A percentile compares a stretch with the other conserved stretches of the same genome.
Evolutionary conservation across 1,140 invertebrate species (phyloP).

Genomic region (Drosophila sproati): DNA sequence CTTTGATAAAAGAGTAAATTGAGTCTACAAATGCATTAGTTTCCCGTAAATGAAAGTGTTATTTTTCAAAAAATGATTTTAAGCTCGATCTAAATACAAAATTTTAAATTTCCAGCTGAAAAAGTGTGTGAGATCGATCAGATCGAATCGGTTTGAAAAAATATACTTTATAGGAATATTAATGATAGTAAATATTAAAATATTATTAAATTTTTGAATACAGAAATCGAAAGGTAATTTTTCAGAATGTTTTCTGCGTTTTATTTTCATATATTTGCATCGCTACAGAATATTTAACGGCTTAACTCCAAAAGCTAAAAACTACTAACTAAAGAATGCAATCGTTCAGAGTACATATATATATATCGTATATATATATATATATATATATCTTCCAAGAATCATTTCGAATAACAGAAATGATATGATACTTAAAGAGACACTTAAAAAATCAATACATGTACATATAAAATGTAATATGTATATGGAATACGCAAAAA

Average conservation of each 20-base stretch:
- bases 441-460: background rate
- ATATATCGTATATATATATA: background rate
- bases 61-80: no score
- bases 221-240: background rate
- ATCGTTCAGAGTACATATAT: background rate
- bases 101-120: no score
- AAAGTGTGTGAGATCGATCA: no score
- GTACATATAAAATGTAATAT: background rate
- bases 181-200: no score
- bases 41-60: no score
- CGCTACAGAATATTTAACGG: background rate
- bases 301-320: background rate
- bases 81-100: no score
- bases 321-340: slow-evolving; percentile 18
- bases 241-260: background rate
- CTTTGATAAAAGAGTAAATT: no score
- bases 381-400: background rate
- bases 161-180: no score
- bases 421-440: background rate
- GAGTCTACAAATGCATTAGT: no score
- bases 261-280: background rate
- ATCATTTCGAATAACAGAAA: background rate
- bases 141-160: no score
- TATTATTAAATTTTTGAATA: no score
- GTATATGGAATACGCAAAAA: background rate